These are phyloP conservation scores for Pipistrellus pygmaeus DNA, from an alignment of 2,797 vertebrate species.

Conservation along the genomic window DNA sequence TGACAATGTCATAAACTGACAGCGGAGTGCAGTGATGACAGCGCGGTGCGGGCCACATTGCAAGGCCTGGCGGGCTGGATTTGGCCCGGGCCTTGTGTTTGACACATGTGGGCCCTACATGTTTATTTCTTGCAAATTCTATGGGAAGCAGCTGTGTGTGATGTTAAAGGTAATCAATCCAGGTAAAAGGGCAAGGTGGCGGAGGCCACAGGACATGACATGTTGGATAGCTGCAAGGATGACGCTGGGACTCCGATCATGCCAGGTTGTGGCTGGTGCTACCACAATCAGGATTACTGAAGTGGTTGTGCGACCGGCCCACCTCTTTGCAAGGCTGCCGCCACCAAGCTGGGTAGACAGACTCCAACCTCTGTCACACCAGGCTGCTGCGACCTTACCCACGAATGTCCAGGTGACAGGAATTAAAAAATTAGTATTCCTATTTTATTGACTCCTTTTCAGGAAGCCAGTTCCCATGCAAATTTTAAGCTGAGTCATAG, in stretches of 20 bases:
- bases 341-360: background rate
- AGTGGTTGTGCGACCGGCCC: too few species aligned
- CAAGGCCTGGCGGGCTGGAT: too few species aligned
- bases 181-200: background rate
- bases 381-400: background rate
- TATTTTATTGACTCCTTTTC: background rate
- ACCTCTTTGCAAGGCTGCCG: too few species aligned
- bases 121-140: background rate
- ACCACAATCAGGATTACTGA: background rate
- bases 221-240: background rate
- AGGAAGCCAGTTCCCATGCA: background rate
- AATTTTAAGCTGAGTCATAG: conserved; percentile 3
- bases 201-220: background rate
- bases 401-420: background rate
- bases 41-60: too few species aligned
- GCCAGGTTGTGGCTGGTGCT: background rate
- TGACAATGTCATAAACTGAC: too few species aligned
- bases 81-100: too few species aligned
- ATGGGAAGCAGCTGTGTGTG: background rate
- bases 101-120: too few species aligned
- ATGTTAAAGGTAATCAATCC: background rate
- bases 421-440: background rate
- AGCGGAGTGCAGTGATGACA: too few species aligned
- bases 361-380: background rate
- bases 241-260: accelerated